Base-by-base conservation (phyloP, 2,113 vertebrate species). In the Mus spicilegus region DNA sequence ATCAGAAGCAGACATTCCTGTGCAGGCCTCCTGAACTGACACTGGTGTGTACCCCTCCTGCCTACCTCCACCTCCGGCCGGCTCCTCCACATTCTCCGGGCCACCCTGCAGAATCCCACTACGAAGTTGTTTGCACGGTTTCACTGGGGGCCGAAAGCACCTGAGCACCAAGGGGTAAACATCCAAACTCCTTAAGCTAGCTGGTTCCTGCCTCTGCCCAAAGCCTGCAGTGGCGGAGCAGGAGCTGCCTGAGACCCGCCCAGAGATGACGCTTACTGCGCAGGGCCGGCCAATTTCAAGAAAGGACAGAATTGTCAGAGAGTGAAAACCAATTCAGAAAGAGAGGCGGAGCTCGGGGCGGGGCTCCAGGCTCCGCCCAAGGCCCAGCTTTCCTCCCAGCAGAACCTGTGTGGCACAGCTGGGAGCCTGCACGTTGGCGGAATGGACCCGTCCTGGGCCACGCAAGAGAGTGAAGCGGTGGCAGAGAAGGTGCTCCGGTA, bases 401-500 rank as follows among this genome's bases (percentile, higher is more conserved):
- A 0, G 70, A 76, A 19, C 56, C 30, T 2, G 88, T 36, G 39
- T 17, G 4, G 19, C 46, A 9, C 69, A 51, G 12, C 14, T 4
- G 1, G 5, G 0, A 26, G 28, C 26, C 0, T 4, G 2, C 11
- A 10, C 22, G 0, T 10, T 16, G 4, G 22, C 0, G 22, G 56
- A 0, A 97, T 97, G 97, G 98, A 98, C 26, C 77, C 49, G 1
- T 91, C 81, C 16, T 17, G 7, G 85, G 97, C 97, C 1, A 70
- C 84, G 3, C 95, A 96, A 4, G 95, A 91, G 19, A 98, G 99
- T 2, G 97, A 90, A 69, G 82, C 81, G n/a, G 99, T 99, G 87
- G 99, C 99, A 0, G 98, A 99, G 26, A 98, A 98, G 61, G 13
- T 99, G 95, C 78, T 90, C 61, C 94, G 96, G 56, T 99, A 99